A percentile compares a stretch with the other conserved stretches of the same genome.
Evolutionary conservation across 2,888 invertebrate genomes (phyloP).

Genomic region (Escarpia spicata): DNA sequence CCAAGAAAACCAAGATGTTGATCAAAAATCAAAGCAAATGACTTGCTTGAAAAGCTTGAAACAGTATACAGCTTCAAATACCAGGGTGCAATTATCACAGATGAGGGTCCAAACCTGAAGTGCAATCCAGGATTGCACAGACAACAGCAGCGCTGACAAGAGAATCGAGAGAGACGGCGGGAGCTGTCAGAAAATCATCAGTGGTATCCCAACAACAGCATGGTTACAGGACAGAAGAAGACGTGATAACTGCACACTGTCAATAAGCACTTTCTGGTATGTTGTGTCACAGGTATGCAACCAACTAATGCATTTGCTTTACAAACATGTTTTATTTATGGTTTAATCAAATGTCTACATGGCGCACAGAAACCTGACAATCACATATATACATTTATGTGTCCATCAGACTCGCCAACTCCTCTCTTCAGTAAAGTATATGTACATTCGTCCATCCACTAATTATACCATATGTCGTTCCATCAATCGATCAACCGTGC

Average conservation of each 20-base stretch:
- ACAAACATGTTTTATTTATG: neutral
- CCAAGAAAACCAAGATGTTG: too few species aligned
- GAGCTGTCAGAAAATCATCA: too few species aligned
- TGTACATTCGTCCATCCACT: slow-evolving; percentile 7
- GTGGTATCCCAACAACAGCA: too few species aligned
- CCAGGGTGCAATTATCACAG: too few species aligned
- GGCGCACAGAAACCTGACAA: neutral
- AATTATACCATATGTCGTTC: neutral
- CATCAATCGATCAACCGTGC: neutral
- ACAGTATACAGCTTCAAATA: too few species aligned
- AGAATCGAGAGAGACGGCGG: too few species aligned
- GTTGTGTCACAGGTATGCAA: neutral
- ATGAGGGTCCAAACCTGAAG: too few species aligned
- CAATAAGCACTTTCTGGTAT: neutral
- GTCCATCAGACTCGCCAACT: neutral
- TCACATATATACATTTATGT: neutral
- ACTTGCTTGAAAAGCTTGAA: too few species aligned
- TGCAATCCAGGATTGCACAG: too few species aligned
- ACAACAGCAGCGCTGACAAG: too few species aligned
- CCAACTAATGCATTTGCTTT: neutral
- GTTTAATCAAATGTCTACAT: neutral
- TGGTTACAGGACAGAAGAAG: too few species aligned
- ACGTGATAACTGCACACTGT: neutral
- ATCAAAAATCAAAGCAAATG: too few species aligned
- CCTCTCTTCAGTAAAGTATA: neutral